These are phyloP conservation scores for Belgica antarctica DNA, from an alignment of 2,888 invertebrate species.

Conservation along the genomic window DNA sequence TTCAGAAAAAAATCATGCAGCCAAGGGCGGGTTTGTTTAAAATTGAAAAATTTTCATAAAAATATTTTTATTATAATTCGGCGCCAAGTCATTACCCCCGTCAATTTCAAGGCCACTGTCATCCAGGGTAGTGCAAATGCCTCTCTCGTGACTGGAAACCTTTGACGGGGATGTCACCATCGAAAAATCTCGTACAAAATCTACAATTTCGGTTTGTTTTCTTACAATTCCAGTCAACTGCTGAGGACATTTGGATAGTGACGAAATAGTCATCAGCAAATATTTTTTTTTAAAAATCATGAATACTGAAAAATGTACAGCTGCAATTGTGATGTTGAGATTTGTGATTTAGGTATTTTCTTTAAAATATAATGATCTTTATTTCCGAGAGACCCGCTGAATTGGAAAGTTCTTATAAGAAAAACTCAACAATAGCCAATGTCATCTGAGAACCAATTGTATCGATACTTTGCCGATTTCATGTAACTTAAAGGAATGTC, in stretches of 20 bases:
- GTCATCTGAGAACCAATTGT: background rate
- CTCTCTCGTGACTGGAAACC: too few species aligned
- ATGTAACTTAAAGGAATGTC: constrained; percentile 31
- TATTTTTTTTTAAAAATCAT: too few species aligned
- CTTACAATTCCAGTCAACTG: background rate
- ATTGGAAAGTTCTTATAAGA: background rate
- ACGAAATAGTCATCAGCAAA: background rate
- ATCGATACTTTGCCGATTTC: constrained; percentile 11
- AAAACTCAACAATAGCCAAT: too few species aligned
- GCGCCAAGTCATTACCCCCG: background rate
- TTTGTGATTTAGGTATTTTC: background rate
- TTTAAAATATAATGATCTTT: background rate
- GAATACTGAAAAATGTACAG: too few species aligned
- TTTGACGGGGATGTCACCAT: too few species aligned
- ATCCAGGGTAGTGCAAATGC: constrained; percentile 11
- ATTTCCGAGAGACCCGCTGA: constrained; percentile 10
- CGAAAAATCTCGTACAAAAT: constrained; percentile 26
- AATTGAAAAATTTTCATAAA: constrained; percentile 11
- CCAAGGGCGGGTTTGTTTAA: too few species aligned
- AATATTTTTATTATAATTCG: constrained; percentile 19
- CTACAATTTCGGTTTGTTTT: constrained; percentile 22
- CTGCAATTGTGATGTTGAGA: constrained; percentile 20
- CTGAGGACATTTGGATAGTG: background rate
- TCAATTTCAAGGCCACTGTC: constrained; percentile 22
- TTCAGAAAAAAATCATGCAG: too few species aligned